Evolutionary conservation across 2,797 vertebrate species (phyloP).

Genomic region (Alosa sapidissima): DNA sequence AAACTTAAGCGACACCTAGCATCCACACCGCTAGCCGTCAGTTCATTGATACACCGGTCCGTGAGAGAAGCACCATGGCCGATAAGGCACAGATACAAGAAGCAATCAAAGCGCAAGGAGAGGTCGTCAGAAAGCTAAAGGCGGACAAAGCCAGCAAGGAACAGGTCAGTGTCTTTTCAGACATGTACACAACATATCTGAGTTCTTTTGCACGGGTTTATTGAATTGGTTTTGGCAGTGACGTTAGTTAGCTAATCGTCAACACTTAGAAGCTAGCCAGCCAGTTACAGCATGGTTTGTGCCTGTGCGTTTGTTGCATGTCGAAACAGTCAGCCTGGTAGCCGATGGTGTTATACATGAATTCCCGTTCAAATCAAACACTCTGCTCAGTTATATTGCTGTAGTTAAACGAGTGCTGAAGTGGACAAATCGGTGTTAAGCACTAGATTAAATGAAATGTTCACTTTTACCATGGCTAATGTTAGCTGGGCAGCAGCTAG

Average conservation of each 20-base stretch:
- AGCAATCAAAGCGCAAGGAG: conserved; percentile 77
- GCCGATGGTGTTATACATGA: neutral
- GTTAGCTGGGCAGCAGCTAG: neutral
- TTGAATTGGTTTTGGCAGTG: neutral
- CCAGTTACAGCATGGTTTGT: neutral
- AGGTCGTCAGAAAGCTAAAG: conserved; percentile 77
- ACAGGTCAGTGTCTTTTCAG: conserved; percentile 68
- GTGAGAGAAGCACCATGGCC: conserved; percentile 61
- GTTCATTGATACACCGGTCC: neutral
- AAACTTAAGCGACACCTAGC: neutral
- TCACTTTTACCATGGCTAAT: neutral
- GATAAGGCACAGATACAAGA: conserved; percentile 71
- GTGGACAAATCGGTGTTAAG: neutral
- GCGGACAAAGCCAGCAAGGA: conserved; percentile 75
- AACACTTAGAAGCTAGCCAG: neutral
- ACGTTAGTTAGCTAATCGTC: neutral
- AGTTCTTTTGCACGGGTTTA: neutral
- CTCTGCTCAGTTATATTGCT: neutral
- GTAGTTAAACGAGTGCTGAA: neutral
- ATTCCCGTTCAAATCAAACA: neutral
- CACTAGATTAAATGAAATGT: neutral
- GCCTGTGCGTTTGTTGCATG: neutral
- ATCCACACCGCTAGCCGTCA: neutral
- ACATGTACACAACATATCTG: neutral
- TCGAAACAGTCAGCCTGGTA: neutral